A percentile compares a stretch with the other conserved stretches of the same genome.
These are phyloP conservation scores for Bucorvus abyssinicus DNA, from an alignment of 2,797 vertebrate species.

Conservation along the genomic window DNA sequence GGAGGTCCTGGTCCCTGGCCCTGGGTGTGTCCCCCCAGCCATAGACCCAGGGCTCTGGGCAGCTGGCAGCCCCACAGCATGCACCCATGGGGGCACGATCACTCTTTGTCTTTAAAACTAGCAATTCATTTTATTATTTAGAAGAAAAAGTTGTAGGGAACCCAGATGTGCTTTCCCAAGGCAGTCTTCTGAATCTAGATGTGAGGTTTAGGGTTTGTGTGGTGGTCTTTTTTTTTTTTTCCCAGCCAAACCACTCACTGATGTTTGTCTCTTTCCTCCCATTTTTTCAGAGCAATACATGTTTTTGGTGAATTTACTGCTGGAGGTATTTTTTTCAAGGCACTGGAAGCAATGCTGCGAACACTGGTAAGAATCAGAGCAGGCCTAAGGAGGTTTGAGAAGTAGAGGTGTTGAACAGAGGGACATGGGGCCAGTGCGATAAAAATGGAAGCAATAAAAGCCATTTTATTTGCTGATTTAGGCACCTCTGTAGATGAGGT, in stretches of 20 bases:
- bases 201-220: not conserved
- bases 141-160: not conserved
- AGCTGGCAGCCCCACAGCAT: not conserved
- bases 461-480: not conserved
- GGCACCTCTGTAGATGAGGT: not conserved
- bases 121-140: too few relatives aligned
- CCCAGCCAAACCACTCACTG: not conserved
- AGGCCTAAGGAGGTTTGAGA: not conserved
- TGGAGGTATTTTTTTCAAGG: not conserved
- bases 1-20: too few relatives aligned
- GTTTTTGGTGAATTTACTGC: not conserved
- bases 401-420: not conserved
- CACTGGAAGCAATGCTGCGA: not conserved
- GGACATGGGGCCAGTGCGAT: not conserved
- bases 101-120: too few relatives aligned
- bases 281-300: not conserved
- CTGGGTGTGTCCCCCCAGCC: too few relatives aligned
- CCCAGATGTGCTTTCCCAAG: not conserved
- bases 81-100: fast-evolving
- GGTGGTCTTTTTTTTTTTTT: too few relatives aligned
- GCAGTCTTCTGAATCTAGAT: not conserved
- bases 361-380: not conserved
- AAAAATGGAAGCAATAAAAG: not conserved
- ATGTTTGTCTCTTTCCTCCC: not conserved
- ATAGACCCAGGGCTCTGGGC: not conserved